A percentile compares a stretch with the other conserved stretches of the same genome.
These are phyloP conservation scores for Cotesia glomerata DNA, from an alignment of 1,140 invertebrate genomes.

Conservation along the genomic window DNA sequence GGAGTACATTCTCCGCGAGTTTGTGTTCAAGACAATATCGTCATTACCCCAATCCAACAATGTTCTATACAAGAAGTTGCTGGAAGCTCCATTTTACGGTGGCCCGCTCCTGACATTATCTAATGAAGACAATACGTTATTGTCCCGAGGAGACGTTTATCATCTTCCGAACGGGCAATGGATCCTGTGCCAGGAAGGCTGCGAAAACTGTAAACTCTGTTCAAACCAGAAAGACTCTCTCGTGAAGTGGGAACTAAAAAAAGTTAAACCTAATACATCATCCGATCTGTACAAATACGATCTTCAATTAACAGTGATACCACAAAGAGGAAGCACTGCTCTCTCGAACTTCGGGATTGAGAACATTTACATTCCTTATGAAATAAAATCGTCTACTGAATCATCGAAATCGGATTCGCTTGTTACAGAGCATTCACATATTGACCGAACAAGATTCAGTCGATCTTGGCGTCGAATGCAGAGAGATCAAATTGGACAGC, in stretches of 20 bases:
- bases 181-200: slow-evolving; percentile 51
- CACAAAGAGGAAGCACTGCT: slow-evolving; percentile 28
- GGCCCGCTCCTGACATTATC: slow-evolving; percentile 26
- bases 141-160: slow-evolving; percentile 46
- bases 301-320: slow-evolving; percentile 42
- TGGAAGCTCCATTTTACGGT: slow-evolving; percentile 49
- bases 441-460: neutral
- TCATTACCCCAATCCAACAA: slow-evolving; percentile 31
- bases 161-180: slow-evolving; percentile 39
- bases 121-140: slow-evolving; percentile 22
- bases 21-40: slow-evolving; percentile 49
- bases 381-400: neutral
- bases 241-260: slow-evolving; percentile 40
- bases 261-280: slow-evolving; percentile 29
- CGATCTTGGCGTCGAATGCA: neutral
- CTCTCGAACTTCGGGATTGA: slow-evolving; percentile 26
- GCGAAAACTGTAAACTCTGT: slow-evolving; percentile 44
- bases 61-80: slow-evolving; percentile 38
- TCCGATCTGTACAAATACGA: slow-evolving; percentile 30
- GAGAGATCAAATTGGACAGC: neutral
- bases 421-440: neutral
- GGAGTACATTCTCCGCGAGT: slow-evolving; percentile 38
- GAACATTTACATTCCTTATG: slow-evolving; percentile 36
- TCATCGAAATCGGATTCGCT: neutral
- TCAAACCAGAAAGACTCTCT: slow-evolving; percentile 25